phyloP scores from a whole-genome alignment of 2,113 vertebrate genomes.

The Etia nguti region DNA sequence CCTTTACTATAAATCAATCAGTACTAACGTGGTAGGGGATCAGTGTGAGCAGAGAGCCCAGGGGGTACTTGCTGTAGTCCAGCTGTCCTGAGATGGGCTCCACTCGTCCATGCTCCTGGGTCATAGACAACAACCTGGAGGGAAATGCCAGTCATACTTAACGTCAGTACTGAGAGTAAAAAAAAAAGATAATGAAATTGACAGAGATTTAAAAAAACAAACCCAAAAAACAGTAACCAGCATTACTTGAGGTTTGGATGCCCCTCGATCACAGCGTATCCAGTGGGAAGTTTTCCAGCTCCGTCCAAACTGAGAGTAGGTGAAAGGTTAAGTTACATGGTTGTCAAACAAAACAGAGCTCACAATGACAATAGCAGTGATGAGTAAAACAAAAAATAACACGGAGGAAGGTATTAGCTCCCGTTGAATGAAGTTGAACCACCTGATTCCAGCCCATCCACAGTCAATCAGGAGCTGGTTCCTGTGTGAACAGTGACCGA shows the following conservation, averaged over 20 bases:
- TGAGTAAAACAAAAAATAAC: neutral
- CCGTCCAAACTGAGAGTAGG: constrained; percentile 74
- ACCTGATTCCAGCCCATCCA: constrained; percentile 75
- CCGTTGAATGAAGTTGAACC: neutral
- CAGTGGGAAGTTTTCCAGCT: constrained; percentile 55
- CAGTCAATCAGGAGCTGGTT: constrained; percentile 83
- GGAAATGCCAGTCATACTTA: neutral
- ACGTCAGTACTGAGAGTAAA: neutral
- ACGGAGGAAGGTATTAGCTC: neutral
- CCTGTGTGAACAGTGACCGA: constrained; percentile 78
- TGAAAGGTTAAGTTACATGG: neutral
- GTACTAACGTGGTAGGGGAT: constrained; percentile 81
- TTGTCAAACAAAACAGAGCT: neutral
- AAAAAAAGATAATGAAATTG: neutral
- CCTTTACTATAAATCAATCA: neutral
- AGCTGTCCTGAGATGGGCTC: constrained; percentile 69
- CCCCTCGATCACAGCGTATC: constrained; percentile 77
- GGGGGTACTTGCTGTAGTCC: constrained; percentile 74
- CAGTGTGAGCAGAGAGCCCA: constrained; percentile 72
- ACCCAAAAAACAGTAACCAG: neutral
- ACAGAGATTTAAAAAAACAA: neutral
- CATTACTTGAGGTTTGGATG: constrained; percentile 76
- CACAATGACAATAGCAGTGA: neutral
- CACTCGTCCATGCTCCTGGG: constrained; percentile 82
- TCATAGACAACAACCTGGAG: constrained; percentile 77